Conservation (phyloP, 2,113 vertebrate species). For the Carlito syrichta region DNA sequence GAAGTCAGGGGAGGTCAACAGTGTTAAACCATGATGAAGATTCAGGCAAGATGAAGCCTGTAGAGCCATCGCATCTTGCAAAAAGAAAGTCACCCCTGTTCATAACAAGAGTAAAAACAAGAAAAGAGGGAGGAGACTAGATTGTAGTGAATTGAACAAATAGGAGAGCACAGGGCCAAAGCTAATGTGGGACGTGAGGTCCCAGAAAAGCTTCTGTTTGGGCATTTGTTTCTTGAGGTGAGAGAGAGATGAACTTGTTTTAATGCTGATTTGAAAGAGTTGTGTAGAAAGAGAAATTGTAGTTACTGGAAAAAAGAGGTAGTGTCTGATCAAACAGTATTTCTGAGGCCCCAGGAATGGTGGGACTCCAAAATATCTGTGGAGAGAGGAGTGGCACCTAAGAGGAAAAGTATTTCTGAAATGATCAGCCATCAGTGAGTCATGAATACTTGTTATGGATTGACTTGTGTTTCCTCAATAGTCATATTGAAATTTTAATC, state of each 20-base stretch:
- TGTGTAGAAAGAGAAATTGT: background rate
- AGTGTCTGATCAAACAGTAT: accelerated
- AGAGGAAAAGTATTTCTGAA: background rate
- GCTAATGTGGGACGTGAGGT: accelerated
- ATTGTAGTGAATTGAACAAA: accelerated
- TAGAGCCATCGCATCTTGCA: no score
- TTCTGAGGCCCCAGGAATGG: background rate
- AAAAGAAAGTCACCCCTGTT: background rate
- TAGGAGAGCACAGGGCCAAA: accelerated
- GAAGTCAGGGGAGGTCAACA: background rate
- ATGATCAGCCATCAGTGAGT: background rate
- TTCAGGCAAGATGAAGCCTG: background rate
- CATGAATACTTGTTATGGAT: no score
- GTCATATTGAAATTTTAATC: background rate
- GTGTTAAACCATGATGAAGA: background rate
- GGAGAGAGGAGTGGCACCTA: background rate
- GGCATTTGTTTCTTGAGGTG: background rate
- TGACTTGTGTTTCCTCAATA: background rate
- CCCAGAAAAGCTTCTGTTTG: no score
- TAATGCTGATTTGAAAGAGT: background rate
- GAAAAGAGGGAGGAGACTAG: background rate
- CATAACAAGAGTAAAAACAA: background rate
- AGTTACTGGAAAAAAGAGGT: background rate
- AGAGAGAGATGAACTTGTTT: background rate
- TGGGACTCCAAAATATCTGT: no score